Percentiles rank a stretch among this genome's conserved stretches.
These are phyloP conservation scores for Microcebus lehilahytsara DNA, from an alignment of 2,113 vertebrate species.

Conservation along the genomic window DNA sequence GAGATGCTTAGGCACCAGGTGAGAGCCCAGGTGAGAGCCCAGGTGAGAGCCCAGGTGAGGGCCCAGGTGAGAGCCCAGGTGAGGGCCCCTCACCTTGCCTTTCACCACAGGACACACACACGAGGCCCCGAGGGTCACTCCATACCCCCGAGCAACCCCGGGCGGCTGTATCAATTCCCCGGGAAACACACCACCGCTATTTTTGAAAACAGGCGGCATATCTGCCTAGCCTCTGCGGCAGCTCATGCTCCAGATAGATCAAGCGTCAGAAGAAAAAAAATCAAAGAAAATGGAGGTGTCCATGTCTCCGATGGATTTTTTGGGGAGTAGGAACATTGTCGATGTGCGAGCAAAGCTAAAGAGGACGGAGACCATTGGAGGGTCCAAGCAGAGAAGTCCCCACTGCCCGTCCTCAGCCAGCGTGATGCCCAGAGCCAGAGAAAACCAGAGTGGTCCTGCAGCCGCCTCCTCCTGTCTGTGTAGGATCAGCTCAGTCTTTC, in stretches of 20 bases:
- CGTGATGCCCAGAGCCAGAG: accelerated
- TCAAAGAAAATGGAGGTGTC: constrained; percentile 74
- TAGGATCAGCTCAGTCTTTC: too few species aligned
- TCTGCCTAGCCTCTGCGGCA: constrained; percentile 57
- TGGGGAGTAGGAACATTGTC: not conserved
- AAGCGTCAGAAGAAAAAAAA: constrained; percentile 69
- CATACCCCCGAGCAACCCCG: not conserved
- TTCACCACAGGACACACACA: not conserved
- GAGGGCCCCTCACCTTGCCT: not conserved
- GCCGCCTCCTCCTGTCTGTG: accelerated
- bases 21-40: too few species aligned
- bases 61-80: too few species aligned
- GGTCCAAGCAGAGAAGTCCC: not conserved
- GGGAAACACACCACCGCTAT: constrained; percentile 58
- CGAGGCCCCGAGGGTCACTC: not conserved
- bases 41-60: too few species aligned
- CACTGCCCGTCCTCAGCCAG: accelerated
- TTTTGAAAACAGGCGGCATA: constrained; percentile 61
- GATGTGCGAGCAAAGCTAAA: not conserved
- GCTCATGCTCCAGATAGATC: constrained; percentile 49
- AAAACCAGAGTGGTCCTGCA: accelerated
- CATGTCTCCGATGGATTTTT: constrained; percentile 40
- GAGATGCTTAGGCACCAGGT: not conserved
- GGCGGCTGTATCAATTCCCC: constrained; percentile 46
- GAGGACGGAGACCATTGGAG: not conserved